phyloP scores from a whole-genome alignment of 2,113 vertebrate genomes.

The Nyctibius bracteatus region DNA sequence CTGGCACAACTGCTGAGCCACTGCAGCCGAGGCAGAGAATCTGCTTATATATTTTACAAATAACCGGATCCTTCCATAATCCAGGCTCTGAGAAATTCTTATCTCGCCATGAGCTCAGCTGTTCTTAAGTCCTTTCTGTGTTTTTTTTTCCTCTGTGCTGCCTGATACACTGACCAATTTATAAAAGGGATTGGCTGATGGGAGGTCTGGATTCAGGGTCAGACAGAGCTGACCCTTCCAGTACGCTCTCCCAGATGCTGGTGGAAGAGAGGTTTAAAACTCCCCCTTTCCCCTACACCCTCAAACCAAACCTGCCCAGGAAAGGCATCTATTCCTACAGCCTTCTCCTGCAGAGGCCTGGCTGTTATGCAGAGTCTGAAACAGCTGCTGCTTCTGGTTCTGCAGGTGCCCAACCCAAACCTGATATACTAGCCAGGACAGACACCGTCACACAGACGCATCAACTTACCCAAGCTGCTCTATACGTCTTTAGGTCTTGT shows the following conservation, averaged over 20 bases:
- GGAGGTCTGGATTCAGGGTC: background rate
- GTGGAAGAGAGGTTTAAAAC: background rate
- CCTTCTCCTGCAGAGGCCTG: background rate
- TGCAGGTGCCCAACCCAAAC: background rate
- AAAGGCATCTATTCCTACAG: background rate
- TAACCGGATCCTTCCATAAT: slow-evolving; percentile 45
- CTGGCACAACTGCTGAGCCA: background rate
- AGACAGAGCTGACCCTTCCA: background rate
- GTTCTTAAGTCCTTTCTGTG: background rate
- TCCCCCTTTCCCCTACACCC: background rate
- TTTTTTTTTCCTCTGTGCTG: background rate
- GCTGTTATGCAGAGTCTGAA: background rate
- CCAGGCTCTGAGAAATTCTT: slow-evolving; percentile 37
- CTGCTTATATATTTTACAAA: slow-evolving; percentile 52
- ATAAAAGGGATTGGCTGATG: background rate
- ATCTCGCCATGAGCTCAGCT: slow-evolving; percentile 39
- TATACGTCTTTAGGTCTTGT: background rate
- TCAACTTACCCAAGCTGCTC: background rate
- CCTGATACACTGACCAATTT: slow-evolving; percentile 34
- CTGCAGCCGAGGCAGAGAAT: background rate
- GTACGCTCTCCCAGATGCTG: background rate
- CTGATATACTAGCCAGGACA: rapidly evolving
- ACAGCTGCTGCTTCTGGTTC: background rate
- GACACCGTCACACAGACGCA: background rate
- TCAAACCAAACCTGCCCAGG: background rate